Evolutionary conservation across 2,797 vertebrate species (phyloP).

Genomic region (Bryconaethiops microstoma): DNA sequence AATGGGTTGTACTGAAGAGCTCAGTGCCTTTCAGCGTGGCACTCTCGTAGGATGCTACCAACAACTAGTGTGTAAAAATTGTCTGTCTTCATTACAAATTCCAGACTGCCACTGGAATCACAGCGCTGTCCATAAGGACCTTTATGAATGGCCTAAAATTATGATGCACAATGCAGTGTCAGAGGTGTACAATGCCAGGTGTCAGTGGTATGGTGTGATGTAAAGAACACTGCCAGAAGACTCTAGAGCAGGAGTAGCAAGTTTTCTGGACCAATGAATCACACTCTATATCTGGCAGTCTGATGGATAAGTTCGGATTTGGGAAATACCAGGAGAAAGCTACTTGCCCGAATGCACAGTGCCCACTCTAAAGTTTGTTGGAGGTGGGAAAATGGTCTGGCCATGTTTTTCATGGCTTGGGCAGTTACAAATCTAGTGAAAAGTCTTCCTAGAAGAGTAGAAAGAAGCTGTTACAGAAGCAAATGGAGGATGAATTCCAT

Average conservation of each 20-base stretch:
- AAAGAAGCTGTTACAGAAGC: neutral
- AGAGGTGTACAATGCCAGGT: neutral
- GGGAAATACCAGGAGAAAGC: neutral
- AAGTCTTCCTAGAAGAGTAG: neutral
- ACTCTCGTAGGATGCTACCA: neutral
- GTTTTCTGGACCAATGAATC: neutral
- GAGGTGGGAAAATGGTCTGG: neutral
- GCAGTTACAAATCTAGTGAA: no score
- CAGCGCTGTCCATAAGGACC: neutral
- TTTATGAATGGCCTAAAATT: neutral
- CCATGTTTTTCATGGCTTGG: neutral
- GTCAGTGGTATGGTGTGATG: neutral
- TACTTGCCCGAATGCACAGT: neutral
- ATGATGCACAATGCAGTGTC: neutral
- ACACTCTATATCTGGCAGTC: neutral
- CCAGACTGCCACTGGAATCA: neutral
- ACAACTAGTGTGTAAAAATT: no score
- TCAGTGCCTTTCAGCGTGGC: neutral
- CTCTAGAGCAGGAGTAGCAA: neutral
- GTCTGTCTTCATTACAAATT: neutral
- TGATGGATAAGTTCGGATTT: neutral
- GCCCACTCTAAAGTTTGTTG: neutral
- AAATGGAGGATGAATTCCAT: neutral
- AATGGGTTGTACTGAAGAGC: neutral
- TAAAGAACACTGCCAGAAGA: neutral